phyloP scores from a whole-genome alignment of 2,797 vertebrate genomes.

The Simalia tracyae region DNA sequence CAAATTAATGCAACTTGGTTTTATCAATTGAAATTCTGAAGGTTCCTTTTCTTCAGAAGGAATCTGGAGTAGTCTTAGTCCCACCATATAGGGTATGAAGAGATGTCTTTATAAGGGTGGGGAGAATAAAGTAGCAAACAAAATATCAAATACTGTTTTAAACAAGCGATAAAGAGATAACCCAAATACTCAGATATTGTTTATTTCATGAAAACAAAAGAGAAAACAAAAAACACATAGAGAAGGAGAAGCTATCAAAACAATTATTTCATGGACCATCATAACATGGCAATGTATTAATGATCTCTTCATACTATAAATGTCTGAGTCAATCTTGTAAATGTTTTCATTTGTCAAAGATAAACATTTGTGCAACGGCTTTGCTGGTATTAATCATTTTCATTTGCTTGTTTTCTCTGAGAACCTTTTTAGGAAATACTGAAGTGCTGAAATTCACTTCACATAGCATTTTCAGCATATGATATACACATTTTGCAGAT shows the following conservation, averaged over 20 bases:
- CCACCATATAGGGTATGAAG: neutral
- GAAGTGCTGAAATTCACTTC: conserved; percentile 38
- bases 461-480: conserved; percentile 54
- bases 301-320: conserved; percentile 62
- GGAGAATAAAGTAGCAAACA: neutral
- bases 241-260: conserved; percentile 36
- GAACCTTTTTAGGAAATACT: conserved; percentile 62
- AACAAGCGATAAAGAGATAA: conserved; percentile 40
- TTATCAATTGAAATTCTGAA: neutral
- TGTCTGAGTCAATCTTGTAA: conserved; percentile 50
- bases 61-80: neutral
- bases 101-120: too few relatives aligned
- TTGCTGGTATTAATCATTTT: conserved; percentile 58
- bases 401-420: conserved; percentile 52
- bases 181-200: conserved; percentile 21
- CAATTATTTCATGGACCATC: conserved; percentile 60
- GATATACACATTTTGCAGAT: conserved; percentile 36
- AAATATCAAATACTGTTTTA: neutral
- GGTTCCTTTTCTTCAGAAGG: neutral
- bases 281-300: conserved; percentile 58
- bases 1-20: neutral
- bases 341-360: conserved; percentile 63
- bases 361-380: conserved; percentile 60
- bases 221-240: conserved; percentile 1
- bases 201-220: conserved; percentile 15